Evolutionary conservation across 2,888 invertebrate species (phyloP).

Genomic region (Rhagophthalmus giganteus): DNA sequence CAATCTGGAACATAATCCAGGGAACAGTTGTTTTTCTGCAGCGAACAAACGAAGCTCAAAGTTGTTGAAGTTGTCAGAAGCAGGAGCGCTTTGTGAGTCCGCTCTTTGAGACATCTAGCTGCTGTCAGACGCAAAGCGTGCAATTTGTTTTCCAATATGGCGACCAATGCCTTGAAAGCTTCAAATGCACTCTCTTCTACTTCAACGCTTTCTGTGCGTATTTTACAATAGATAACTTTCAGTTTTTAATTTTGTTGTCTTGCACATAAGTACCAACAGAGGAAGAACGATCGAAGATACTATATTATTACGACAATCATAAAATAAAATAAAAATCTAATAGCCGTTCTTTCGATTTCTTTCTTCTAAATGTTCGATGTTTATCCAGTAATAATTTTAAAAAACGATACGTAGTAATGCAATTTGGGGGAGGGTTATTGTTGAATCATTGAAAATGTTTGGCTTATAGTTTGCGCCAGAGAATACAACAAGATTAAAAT

Average conservation of each 20-base stretch:
- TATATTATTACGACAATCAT: no score
- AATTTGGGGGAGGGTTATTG: no score
- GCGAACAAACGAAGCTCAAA: conserved; percentile 50
- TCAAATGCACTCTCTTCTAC: conserved; percentile 46
- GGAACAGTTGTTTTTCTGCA: conserved; percentile 49
- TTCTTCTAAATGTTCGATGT: no score
- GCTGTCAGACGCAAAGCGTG: conserved; percentile 51
- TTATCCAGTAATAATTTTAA: no score
- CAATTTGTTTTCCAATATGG: conserved; percentile 55
- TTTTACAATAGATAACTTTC: conserved; percentile 18
- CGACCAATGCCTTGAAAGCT: conserved; percentile 45
- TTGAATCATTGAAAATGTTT: no score
- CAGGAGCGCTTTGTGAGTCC: conserved; percentile 51
- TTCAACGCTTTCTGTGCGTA: conserved; percentile 29
- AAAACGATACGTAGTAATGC: no score
- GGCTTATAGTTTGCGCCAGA: no score
- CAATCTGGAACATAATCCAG: conserved; percentile 46
- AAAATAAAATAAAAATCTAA: no score
- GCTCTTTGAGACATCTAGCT: conserved; percentile 55
- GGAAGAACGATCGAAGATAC: no score
- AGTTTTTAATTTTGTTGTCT: conserved; percentile 14
- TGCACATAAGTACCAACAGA: no score
- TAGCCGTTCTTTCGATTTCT: no score
- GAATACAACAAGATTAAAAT: no score
- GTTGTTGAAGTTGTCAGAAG: conserved; percentile 53